Percentiles rank a stretch among this genome's conserved stretches.
These are phyloP conservation scores for Cardinalis cardinalis DNA, from an alignment of 2,113 vertebrate species.

Conservation along the genomic window DNA sequence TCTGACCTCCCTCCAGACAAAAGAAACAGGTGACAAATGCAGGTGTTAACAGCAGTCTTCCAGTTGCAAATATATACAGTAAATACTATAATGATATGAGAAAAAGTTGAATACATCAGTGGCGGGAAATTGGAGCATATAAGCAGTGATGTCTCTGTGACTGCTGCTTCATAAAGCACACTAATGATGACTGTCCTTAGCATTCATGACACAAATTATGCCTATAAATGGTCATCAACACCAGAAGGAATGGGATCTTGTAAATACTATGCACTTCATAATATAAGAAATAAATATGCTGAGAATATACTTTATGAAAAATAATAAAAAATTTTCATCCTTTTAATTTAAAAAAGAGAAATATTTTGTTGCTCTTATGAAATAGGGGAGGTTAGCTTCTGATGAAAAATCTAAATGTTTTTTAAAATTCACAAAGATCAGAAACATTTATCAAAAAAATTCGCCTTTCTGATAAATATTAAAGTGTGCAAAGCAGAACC, in stretches of 20 bases:
- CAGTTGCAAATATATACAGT: neutral
- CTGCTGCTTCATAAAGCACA: neutral
- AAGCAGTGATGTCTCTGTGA: neutral
- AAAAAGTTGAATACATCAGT: neutral
- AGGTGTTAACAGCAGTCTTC: fast-evolving
- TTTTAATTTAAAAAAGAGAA: conserved; percentile 8
- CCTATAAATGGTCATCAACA: neutral
- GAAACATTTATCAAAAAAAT: conserved; percentile 77
- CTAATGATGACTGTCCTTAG: neutral
- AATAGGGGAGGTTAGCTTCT: conserved; percentile 30
- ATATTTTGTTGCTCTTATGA: conserved; percentile 23
- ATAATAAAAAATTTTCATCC: neutral
- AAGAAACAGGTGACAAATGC: neutral
- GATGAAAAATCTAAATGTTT: conserved; percentile 65
- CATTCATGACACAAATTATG: neutral
- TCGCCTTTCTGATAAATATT: conserved; percentile 87
- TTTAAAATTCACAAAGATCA: conserved; percentile 64
- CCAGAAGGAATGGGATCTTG: neutral
- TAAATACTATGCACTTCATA: neutral
- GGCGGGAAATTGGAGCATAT: neutral
- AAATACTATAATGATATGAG: neutral
- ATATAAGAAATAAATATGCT: neutral
- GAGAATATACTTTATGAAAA: neutral
- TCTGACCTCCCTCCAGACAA: neutral
- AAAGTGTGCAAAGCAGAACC: conserved; percentile 76